Evolutionary conservation across 2,113 vertebrate species (phyloP).

Genomic region (Brachypteracias leptosomus): DNA sequence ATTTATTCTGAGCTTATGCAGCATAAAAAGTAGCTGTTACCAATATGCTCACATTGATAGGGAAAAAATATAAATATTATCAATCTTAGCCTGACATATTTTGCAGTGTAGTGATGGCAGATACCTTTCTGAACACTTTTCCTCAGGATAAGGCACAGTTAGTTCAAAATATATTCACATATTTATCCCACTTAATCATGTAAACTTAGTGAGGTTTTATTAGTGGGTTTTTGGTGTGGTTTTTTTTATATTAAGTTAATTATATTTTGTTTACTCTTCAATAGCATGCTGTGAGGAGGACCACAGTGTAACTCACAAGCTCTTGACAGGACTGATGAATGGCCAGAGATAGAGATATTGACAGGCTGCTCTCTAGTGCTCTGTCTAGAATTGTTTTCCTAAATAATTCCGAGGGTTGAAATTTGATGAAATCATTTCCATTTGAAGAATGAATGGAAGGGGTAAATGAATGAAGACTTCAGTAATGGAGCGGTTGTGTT

Average conservation of each 20-base stretch:
- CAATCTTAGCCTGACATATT: background rate
- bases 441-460: conserved; percentile 42
- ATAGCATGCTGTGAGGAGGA: background rate
- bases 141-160: background rate
- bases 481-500: background rate
- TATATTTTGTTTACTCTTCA: conserved; percentile 56
- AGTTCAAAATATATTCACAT: background rate
- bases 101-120: background rate
- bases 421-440: conserved; percentile 65
- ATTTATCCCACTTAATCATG: conserved; percentile 41
- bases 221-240: conserved; percentile 20
- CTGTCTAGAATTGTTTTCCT: conserved; percentile 57
- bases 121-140: background rate
- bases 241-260: conserved; percentile 16
- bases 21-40: background rate
- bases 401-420: conserved; percentile 63
- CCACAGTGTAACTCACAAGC: background rate
- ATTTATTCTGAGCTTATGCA: background rate
- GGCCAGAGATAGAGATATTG: conserved; percentile 59
- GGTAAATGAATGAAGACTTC: conserved; percentile 23
- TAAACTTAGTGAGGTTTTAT: conserved; percentile 19
- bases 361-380: conserved; percentile 38
- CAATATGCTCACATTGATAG: background rate
- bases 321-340: conserved; percentile 60
- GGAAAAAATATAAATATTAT: background rate